Base-by-base conservation (phyloP, 2,888 invertebrate genomes). In the Drosophila flavopinicola region DNA sequence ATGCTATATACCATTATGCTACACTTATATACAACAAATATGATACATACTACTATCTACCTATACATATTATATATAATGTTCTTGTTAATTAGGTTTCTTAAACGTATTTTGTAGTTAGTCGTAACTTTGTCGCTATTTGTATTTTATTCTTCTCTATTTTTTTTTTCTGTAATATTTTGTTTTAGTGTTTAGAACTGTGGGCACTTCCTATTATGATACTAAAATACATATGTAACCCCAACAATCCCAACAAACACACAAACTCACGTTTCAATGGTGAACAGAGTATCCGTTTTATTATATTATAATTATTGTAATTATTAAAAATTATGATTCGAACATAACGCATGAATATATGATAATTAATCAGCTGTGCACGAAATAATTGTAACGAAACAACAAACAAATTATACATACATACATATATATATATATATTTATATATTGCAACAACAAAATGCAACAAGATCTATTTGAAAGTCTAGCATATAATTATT, bases 401-500 rank as follows among this genome's bases (percentile, higher is more conserved):
- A 17, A 35, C 42, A 42, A 39, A 60, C 9, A 65, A 42, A 64
- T 33, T 33, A 63, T 27, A 37, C 24, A 52, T 49, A 49, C 41
- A 42, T 29, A 25, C 15, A 47, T 27, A 32, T 17, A 47, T 25
- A 65, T 29, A 41, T 45, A 53, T 45, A 60, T 42, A 52, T 47
- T 10, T 17, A 25, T 38, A 37, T 53, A 58, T 47, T 53, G 44
- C 53, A 45, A 60, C 41, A 29, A 27, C 11, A 39, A 33, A 39
- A 49, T 33, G 49, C 41, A 48, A 44, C 37, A 51, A 32, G 57
- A 73, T 73, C 69, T 66, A 78, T 64, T 76, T 57, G 60, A 80
- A 74, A 65, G 75, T 78, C 76, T 89, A 89, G 88, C 88, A 88
- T 88, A 84, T 89, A 89, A 89, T 89, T 88, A 89, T 89, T 89